Base-by-base conservation (phyloP, 1,140 invertebrate genomes). In the Watersipora subatra region DNA sequence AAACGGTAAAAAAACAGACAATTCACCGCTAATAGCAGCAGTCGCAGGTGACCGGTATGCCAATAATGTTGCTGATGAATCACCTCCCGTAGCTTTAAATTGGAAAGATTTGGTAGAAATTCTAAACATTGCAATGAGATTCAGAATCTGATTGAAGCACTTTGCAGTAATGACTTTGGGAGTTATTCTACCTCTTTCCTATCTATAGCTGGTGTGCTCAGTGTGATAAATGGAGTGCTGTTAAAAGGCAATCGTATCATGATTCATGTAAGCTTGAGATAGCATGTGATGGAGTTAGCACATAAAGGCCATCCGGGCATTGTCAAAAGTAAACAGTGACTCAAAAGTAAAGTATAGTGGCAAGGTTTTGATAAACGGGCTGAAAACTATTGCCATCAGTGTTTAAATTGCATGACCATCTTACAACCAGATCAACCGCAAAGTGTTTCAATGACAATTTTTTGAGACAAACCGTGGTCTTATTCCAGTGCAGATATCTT, bases 261-360 rank as follows among this genome's bases (percentile, higher is more conserved):
- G 7, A n/a, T 46, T 7, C 34, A 7, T 12, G 34, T 46, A n/a
- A 12, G 34, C n/a, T 46, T 46, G 7, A 12, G 34, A 7, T 12
- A 46, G 7, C 34, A 46, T n/a, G 34, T 46, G 34, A 46, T 46
- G 7, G 7, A 46, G n/a, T 46, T 46, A 64, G 56, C 46, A 64
- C 34, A 61, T 3, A 27, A 7, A 26, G 29, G 34, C 17, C 70
- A 73, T 76, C 64, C 64, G 67, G 3, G 73, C 73, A 15, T 70
- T 73, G 3, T 63, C 65, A 30, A 27, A 62, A 57, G 75, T 72
- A 68, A 76, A 77, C 61, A 27, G 57, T 64, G 19, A 59, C n/a
- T 76, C 57, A 57, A 74, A 67, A 29, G 61, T 17, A 78, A 77
- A 68, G 73, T 79, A 17, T 80, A 77, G 77, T 80, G 72, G 73